A percentile compares a stretch with the other conserved stretches of the same genome.
These are phyloP conservation scores for Argyrosomus regius DNA, from an alignment of 2,797 vertebrate species.

Conservation along the genomic window DNA sequence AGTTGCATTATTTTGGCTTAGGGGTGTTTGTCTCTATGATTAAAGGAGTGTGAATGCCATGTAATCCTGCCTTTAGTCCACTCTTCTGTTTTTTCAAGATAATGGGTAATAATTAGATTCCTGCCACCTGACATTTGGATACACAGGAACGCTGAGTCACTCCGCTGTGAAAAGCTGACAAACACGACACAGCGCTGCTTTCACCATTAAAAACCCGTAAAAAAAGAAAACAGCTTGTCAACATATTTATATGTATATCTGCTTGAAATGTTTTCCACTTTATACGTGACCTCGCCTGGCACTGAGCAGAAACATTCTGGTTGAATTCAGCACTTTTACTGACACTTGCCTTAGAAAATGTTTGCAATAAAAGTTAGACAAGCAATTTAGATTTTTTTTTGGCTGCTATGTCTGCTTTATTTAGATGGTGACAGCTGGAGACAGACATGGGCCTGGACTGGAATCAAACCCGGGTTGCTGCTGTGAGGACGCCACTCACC, in stretches of 20 bases:
- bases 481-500: no score
- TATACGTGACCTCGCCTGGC: neutral
- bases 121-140: slow-evolving; percentile 2
- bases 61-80: neutral
- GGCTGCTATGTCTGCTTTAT: no score
- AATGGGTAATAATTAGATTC: neutral
- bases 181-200: neutral
- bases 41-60: neutral
- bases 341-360: neutral
- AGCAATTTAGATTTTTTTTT: neutral
- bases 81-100: neutral
- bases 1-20: neutral
- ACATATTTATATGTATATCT: neutral
- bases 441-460: no score
- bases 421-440: no score
- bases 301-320: neutral
- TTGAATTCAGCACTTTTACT: slow-evolving; percentile 9
- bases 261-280: neutral
- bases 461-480: no score
- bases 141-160: neutral
- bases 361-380: neutral
- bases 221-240: no score
- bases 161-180: neutral
- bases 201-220: no score
- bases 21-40: neutral